Percentiles rank a stretch among this genome's conserved stretches.
Conservation (phyloP, 37 sponge, comb jelly and placozoan genomes). For the Chondrilla cf. caribensis region DNA sequence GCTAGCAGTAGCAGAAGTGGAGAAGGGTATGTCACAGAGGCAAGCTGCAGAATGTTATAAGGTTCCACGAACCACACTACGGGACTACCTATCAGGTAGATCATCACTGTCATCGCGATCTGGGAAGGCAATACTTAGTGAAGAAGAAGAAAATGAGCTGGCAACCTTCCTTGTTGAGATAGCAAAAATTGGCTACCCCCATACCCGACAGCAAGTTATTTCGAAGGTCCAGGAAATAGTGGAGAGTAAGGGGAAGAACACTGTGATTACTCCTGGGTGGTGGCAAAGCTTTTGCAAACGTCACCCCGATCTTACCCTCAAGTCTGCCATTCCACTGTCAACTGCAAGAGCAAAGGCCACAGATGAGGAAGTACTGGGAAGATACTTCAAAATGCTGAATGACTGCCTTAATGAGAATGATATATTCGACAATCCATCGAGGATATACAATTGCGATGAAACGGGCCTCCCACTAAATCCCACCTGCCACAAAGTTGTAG, state of each 20-base stretch:
- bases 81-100: slow-evolving; percentile 21
- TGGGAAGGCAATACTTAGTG: neutral
- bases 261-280: slow-evolving; percentile 20
- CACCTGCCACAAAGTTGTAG: slow-evolving; percentile 13
- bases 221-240: slow-evolving; percentile 1
- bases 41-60: slow-evolving; percentile 10
- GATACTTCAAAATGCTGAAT: slow-evolving; percentile 43
- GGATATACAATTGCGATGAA: slow-evolving; percentile 47
- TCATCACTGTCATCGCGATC: neutral
- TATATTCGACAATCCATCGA: slow-evolving; percentile 33
- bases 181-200: slow-evolving; percentile 22
- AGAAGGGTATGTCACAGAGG: slow-evolving; percentile 10
- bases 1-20: slow-evolving; percentile 9
- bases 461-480: slow-evolving; percentile 50
- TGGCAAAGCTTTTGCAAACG: slow-evolving; percentile 38
- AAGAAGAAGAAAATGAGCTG: slow-evolving; percentile 13
- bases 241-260: slow-evolving; percentile 24
- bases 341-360: slow-evolving; percentile 32
- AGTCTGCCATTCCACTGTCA: slow-evolving; percentile 34
- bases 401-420: slow-evolving; percentile 33
- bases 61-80: slow-evolving; percentile 4
- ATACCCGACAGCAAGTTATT: slow-evolving; percentile 12
- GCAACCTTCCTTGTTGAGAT: slow-evolving; percentile 1
- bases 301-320: slow-evolving; percentile 30
- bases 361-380: slow-evolving; percentile 23